Percentiles rank a stretch among this genome's conserved stretches.
phyloP scores from a whole-genome alignment of 2,797 vertebrate genomes.

The Cheracebus regulus region DNA sequence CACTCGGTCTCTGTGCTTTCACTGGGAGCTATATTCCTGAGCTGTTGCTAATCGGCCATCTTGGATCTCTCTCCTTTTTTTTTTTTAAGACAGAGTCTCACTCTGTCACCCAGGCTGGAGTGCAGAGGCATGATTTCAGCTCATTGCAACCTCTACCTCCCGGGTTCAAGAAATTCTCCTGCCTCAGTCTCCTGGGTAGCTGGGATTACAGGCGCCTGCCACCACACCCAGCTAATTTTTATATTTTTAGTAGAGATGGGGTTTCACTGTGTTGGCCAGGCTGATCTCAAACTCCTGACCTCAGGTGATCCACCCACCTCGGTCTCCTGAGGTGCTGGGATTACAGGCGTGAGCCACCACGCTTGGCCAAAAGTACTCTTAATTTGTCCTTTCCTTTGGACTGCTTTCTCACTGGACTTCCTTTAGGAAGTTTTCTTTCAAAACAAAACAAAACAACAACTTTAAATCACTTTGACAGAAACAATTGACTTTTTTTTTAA shows the following conservation, averaged over 20 bases:
- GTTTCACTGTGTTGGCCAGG: no score
- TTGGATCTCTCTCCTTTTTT: no score
- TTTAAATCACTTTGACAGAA: background rate
- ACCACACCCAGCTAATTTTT: no score
- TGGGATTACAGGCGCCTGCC: no score
- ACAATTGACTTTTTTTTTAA: background rate
- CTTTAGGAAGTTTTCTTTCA: background rate
- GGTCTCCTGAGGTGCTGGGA: background rate
- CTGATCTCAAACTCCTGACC: background rate
- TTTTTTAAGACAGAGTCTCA: fast-evolving
- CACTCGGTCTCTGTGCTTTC: no score
- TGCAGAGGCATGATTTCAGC: background rate
- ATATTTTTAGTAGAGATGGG: no score
- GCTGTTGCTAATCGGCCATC: no score
- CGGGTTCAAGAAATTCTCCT: background rate
- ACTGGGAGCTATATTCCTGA: no score
- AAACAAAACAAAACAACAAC: background rate
- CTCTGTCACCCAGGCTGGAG: background rate
- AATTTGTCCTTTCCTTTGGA: background rate
- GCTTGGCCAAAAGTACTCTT: fast-evolving
- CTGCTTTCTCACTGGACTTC: background rate
- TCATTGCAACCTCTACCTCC: background rate
- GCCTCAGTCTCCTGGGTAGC: background rate
- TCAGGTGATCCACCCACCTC: background rate
- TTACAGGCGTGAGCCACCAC: background rate